Percentiles rank a stretch among this genome's conserved stretches.
Evolutionary conservation across 2,113 vertebrate genomes (phyloP).

Genomic region (Cryptotis parvus): DNA sequence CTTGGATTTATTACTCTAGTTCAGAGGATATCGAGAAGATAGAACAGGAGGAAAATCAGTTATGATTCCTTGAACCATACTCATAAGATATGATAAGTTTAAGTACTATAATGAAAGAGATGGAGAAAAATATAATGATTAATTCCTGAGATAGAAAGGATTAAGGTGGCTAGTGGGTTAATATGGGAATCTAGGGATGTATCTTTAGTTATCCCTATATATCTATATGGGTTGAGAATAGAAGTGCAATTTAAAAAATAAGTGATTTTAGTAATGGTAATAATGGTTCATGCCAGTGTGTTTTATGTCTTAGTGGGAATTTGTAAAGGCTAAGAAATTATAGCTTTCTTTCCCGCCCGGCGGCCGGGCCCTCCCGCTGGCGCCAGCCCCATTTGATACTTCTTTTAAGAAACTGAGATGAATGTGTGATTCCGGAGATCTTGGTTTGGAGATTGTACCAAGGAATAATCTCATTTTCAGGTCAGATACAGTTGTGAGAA

Average conservation of each 20-base stretch:
- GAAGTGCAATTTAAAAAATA: neutral
- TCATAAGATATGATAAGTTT: neutral
- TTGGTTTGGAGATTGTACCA: neutral
- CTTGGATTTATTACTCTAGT: slow-evolving; percentile 19
- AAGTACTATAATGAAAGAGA: neutral
- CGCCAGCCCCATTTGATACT: no score
- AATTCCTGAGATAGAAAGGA: neutral
- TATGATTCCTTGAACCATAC: neutral
- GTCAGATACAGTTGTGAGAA: neutral
- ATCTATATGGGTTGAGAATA: neutral
- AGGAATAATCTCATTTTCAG: neutral
- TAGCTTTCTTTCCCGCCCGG: slow-evolving; percentile 40
- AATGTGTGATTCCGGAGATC: neutral
- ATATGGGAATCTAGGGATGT: neutral
- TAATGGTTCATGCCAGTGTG: neutral
- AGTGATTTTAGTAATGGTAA: neutral
- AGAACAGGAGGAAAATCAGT: neutral
- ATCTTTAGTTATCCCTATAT: neutral
- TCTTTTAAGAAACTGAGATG: slow-evolving; percentile 19
- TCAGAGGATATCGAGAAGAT: neutral
- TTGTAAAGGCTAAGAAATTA: neutral
- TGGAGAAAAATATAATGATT: slow-evolving; percentile 51
- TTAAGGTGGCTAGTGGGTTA: neutral
- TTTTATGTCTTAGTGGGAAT: neutral
- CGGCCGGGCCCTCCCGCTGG: no score